Conservation (phyloP, 1,140 invertebrate species). For the Papilio aristodemus region DNA sequence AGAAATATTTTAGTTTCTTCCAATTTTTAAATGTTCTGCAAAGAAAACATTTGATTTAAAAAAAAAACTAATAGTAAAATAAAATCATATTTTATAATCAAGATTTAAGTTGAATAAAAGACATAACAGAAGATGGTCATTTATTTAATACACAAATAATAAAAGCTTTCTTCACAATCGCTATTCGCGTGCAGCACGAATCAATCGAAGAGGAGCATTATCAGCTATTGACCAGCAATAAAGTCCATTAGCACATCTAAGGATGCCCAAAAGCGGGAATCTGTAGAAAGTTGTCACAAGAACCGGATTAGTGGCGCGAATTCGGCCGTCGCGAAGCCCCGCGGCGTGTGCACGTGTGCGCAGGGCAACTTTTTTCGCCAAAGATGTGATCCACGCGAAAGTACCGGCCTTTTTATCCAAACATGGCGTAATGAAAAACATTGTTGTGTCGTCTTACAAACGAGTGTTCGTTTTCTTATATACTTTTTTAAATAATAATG, state of each 20-base stretch:
- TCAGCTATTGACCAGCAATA: constrained; percentile 19
- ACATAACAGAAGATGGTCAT: neutral
- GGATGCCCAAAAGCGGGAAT: constrained; percentile 17
- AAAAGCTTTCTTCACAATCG: neutral
- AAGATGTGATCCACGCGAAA: constrained; percentile 14
- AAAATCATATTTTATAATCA: too few species aligned
- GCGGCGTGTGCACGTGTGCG: neutral
- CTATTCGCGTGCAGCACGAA: neutral
- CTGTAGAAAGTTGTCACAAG: constrained; percentile 23
- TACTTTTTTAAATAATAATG: neutral
- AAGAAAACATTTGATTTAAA: too few species aligned
- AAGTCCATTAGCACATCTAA: constrained; percentile 22
- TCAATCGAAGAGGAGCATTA: constrained; percentile 15
- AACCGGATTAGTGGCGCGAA: constrained; percentile 16
- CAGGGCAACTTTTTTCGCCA: constrained; percentile 5
- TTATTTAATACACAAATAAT: neutral
- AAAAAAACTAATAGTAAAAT: too few species aligned
- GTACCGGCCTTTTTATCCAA: constrained; percentile 20
- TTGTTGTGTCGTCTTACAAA: constrained; percentile 13
- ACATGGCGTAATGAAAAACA: constrained; percentile 20
- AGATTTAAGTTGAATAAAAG: too few species aligned
- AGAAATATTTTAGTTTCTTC: too few species aligned
- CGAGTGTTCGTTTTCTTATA: neutral
- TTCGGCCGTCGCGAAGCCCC: constrained; percentile 19
- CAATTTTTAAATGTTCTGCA: too few species aligned